Base-by-base conservation (phyloP, 2,888 invertebrate genomes). In the Abrostola tripartita region DNA sequence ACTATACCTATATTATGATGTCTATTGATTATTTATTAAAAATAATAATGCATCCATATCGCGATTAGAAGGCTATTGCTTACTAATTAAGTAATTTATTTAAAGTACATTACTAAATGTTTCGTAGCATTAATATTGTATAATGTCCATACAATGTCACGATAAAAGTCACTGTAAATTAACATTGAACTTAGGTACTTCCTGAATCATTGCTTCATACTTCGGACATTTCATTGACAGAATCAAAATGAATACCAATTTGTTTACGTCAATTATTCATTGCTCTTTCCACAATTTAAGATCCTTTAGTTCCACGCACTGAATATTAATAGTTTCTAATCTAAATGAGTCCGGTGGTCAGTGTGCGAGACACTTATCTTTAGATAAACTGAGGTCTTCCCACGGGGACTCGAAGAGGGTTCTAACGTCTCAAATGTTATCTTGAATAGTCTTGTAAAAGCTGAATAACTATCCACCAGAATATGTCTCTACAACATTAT, bases 391-490 rank as follows among this genome's bases (percentile, higher is more conserved):
- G 79, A 81, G 81, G 81, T 76, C 74, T 81, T 82, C 83, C 84
- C 85, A 86, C 84, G 80, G 76, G 70, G 64, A 68, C 72, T 47
- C 66, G 79, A 77, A 72, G 69, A 74, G 76, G 84, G 85, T 82
- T 74, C 63, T 74, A 74, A 74, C 67, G 78, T 85, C 84, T 81
- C 83, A 81, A 81, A 84, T 88, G 87, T 87, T 88, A 85, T 85
- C 85, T 85, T 78, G 74, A 85, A 86, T 85, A 82, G 85, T 83
- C 81, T 85, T 83, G 78, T 85, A 81, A 83, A 85, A 83, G 83
- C 81, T 81, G 81, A 79, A 83, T 81, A 80, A 83, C 78, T 79
- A 73, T 73, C 74, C 72, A 62, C 61, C 67, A 67, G 73, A 79
- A 82, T 76, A 74, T 83, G 74, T 69, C 68, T 79, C 68, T 71